phyloP scores from a whole-genome alignment of 2,888 invertebrate species.

The Tetragonisca angustula region DNA sequence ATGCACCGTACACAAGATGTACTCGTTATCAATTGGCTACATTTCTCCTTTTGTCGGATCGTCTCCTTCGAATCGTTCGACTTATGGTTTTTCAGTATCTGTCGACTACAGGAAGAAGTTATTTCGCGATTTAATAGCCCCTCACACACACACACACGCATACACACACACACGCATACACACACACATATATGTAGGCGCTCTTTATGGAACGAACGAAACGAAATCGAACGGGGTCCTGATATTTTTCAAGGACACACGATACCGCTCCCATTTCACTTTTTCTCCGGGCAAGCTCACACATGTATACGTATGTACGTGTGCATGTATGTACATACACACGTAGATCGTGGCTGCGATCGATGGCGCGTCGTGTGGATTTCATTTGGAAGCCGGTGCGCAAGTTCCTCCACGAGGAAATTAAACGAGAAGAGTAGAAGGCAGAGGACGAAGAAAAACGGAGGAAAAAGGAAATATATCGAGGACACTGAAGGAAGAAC shows the following conservation, averaged over 20 bases:
- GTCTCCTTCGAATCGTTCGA: constrained; percentile 40
- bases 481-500: background rate
- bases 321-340: no score
- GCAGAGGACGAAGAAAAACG: background rate
- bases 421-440: background rate
- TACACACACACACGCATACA: no score
- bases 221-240: background rate
- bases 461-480: no score
- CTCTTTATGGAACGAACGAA: background rate
- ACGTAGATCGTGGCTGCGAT: background rate
- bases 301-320: no score
- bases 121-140: constrained; percentile 65
- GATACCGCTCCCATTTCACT: constrained; percentile 18
- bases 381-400: constrained; percentile 11
- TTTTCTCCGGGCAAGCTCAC: background rate
- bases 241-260: constrained; percentile 44
- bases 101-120: constrained; percentile 28
- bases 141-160: no score
- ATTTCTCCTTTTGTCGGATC: constrained; percentile 10
- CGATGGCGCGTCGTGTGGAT: constrained; percentile 1
- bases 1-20: background rate
- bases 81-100: constrained; percentile 31
- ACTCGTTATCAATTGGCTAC: background rate
- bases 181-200: no score
- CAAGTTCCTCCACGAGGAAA: constrained; percentile 5